Evolutionary conservation across 2,797 vertebrate genomes (phyloP).

Genomic region (Myotis myotis): DNA sequence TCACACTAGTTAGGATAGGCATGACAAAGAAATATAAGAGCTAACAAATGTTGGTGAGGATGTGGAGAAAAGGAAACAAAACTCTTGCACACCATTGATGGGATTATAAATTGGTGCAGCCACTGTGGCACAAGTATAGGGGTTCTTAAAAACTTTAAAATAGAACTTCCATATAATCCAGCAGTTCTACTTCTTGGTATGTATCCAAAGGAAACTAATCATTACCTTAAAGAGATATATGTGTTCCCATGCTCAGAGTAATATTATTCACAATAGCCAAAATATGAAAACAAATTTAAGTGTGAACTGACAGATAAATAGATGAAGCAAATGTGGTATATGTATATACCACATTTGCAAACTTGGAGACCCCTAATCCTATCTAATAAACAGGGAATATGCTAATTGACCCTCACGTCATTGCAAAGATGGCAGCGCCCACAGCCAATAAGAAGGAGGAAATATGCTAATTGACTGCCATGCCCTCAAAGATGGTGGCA

Average conservation of each 20-base stretch:
- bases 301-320: background rate
- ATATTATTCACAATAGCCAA: background rate
- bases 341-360: background rate
- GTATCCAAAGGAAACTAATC: background rate
- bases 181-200: background rate
- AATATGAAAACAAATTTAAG: background rate
- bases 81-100: background rate
- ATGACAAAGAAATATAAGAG: background rate
- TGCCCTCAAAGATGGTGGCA: too few species aligned
- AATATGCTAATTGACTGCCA: too few species aligned
- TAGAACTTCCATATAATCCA: background rate
- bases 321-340: background rate
- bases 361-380: too few species aligned
- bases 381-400: too few species aligned
- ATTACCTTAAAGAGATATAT: background rate
- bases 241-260: background rate
- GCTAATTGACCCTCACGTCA: too few species aligned
- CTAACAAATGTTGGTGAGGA: background rate
- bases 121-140: background rate
- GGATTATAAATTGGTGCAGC: background rate
- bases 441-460: too few species aligned
- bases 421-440: too few species aligned
- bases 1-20: background rate
- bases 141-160: background rate
- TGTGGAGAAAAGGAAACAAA: background rate